A percentile compares a stretch with the other conserved stretches of the same genome.
phyloP scores from a whole-genome alignment of 2,797 vertebrate genomes.

The Pipistrellus pygmaeus region DNA sequence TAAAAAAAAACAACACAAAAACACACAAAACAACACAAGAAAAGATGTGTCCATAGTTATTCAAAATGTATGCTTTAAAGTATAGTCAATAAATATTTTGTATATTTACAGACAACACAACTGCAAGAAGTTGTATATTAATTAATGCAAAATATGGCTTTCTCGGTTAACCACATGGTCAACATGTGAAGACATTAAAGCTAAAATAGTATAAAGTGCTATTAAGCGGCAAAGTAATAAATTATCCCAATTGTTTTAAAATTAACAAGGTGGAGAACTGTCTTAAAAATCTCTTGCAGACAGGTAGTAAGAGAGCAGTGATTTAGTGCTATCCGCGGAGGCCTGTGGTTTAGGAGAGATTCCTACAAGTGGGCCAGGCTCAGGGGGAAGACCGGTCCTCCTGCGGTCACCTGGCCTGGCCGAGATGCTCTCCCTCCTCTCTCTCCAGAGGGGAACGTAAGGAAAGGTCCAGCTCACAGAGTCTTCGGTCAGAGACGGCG shows the following conservation, averaged over 20 bases:
- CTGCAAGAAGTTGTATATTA: not conserved
- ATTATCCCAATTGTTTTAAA: slow-evolving; percentile 37
- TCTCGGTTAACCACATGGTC: not conserved
- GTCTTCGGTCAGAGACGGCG: not conserved
- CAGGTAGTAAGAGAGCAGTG: not conserved
- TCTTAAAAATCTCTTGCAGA: not conserved
- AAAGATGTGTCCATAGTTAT: not conserved
- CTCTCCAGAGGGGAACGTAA: not conserved
- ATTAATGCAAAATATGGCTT: slow-evolving; percentile 39
- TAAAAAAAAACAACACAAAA: not conserved
- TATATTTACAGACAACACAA: not conserved
- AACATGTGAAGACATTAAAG: not conserved
- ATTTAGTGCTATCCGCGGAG: not conserved
- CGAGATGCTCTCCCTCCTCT: not conserved
- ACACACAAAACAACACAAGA: not conserved
- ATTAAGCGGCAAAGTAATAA: not conserved
- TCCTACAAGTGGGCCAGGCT: not conserved
- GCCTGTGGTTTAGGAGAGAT: not conserved
- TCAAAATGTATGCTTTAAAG: slow-evolving; percentile 30
- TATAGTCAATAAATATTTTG: not conserved
- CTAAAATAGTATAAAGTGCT: not conserved
- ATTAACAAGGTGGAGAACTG: not conserved
- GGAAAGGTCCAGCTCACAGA: not conserved
- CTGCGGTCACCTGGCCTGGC: not conserved
- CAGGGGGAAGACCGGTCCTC: no score